phyloP scores from a whole-genome alignment of 1,140 invertebrate genomes.

The Diachasmimorpha longicaudata region DNA sequence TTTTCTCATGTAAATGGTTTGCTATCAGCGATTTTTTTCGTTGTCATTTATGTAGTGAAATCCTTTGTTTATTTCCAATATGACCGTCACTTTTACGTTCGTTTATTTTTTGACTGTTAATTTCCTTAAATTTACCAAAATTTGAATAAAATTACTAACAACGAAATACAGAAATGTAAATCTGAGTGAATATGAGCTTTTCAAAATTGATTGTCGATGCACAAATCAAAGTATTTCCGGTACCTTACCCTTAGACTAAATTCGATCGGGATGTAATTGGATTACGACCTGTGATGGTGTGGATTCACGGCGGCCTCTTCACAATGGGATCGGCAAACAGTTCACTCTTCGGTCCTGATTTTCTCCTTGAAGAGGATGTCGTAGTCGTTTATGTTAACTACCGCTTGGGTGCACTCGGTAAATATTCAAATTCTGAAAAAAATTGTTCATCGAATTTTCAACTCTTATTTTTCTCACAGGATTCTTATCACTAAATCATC shows the following conservation, averaged over 20 bases:
- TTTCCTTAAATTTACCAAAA: too few species aligned
- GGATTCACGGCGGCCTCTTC: conserved; percentile 65
- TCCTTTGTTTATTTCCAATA: too few species aligned
- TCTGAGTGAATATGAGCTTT: too few species aligned
- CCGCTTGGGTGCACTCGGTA: conserved; percentile 52
- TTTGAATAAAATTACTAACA: too few species aligned
- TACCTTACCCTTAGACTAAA: background rate
- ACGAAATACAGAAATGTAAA: too few species aligned
- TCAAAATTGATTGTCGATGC: too few species aligned
- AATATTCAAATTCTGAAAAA: background rate
- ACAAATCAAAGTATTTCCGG: background rate
- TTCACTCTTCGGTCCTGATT: conserved; percentile 42
- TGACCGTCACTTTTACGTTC: too few species aligned
- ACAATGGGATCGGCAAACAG: conserved; percentile 39
- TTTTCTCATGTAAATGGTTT: too few species aligned
- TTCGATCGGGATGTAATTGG: background rate
- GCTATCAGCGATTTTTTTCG: too few species aligned
- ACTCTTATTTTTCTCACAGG: conserved; percentile 34
- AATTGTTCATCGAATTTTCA: background rate
- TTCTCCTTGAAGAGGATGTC: conserved; percentile 56
- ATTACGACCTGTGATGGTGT: conserved; percentile 60
- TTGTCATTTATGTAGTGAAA: too few species aligned
- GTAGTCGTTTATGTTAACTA: conserved; percentile 64
- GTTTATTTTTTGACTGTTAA: too few species aligned
- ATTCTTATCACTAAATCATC: conserved; percentile 66